Conservation (phyloP, 2,113 vertebrate species). For the Dryoscopus gambensis region DNA sequence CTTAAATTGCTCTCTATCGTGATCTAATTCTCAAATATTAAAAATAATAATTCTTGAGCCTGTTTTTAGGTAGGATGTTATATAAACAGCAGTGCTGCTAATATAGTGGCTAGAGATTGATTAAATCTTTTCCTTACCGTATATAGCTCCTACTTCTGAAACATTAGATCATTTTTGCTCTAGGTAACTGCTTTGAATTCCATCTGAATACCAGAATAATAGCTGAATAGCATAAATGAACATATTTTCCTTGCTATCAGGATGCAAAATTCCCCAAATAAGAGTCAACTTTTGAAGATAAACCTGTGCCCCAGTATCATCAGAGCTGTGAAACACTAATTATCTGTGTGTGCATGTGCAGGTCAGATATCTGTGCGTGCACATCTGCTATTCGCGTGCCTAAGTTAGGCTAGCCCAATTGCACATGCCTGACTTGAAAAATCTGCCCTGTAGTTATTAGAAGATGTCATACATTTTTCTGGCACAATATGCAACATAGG, state of each 20-base stretch:
- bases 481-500: rapidly evolving
- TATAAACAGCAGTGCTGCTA: neutral
- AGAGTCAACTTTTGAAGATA: neutral
- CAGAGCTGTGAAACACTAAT: neutral
- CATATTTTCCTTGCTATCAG: neutral
- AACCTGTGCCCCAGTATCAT: neutral
- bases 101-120: neutral
- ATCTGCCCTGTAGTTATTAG: slow-evolving; percentile 3
- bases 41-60: neutral
- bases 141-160: neutral
- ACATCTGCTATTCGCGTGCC: neutral
- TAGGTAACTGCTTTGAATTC: neutral
- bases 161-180: neutral
- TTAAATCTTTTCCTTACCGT: neutral
- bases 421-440: slow-evolving; percentile 20
- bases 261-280: neutral
- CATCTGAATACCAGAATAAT: neutral
- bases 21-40: slow-evolving; percentile 33
- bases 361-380: neutral
- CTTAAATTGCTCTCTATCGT: neutral
- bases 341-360: neutral
- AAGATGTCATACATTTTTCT: neutral
- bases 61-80: neutral
- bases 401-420: neutral
- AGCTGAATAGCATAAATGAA: neutral